Evolutionary conservation across 2,797 vertebrate genomes (phyloP), one percentile per base, ranked within the genome.

Genomic region (Gadopsis marmoratus): DNA sequence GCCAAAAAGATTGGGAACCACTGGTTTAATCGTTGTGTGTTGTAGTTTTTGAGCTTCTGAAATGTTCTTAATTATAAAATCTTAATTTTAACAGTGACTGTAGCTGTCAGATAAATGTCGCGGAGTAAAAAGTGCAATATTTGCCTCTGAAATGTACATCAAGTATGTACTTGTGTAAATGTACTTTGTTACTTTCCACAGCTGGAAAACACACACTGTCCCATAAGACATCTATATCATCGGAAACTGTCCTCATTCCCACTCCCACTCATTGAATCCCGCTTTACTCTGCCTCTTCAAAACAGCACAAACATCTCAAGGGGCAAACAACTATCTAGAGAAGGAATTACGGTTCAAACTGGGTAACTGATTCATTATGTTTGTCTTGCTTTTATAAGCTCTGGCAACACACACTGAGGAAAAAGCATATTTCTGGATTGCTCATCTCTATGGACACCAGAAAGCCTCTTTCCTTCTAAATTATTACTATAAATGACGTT

Each of bases 401-500:
- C 81, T 87, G 89, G 87, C 82, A 87, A 69, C 59, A 41, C 53
- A 45, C 23, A 33, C 69, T 26, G 56, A 76, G 68, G 70, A 71
- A 83, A 86, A 85, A 76, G 68, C 74, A 83, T 81, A 83, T 90
- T 89, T 87, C 76, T 86, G 88, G 81, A 91, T 80, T 83, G 90
- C 84, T 87, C 82, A 74, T 88, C 88, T 80, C 84, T 81, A 65
- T 37, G 74, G 87, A 93, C 82, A 88, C 76, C 78, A 84, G 64
- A 86, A 84, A 88, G 73, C 70, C 62, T 78, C 77, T 73, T 79
- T 78, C 54, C 72, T 82, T 77, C 84, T 90, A 88, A 92, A 91
- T 91, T 86, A 87, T 71, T 86, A 90, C 85, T 87, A 84, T 85
- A 87, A 93, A 89, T 91, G 90, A 92, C 84, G 68, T 89, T 89